Evolutionary conservation across 2,797 vertebrate species (phyloP).

Genomic region (Podarcis lilfordi): DNA sequence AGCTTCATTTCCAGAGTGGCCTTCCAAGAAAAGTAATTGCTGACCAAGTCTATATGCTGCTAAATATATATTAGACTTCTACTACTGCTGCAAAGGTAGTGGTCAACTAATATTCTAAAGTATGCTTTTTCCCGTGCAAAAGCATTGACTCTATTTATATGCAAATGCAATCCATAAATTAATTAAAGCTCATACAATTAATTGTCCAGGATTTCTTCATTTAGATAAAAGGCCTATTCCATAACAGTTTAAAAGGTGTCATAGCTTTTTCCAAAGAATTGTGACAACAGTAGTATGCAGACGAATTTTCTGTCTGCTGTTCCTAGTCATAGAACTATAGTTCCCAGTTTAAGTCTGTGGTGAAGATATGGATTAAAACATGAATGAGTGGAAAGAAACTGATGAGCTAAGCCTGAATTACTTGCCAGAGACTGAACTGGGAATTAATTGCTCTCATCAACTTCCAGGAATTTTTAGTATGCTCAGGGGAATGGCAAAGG

Average conservation of each 20-base stretch:
- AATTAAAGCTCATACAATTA: not conserved
- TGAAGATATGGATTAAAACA: not conserved
- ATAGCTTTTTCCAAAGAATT: not conserved
- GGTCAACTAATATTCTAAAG: not conserved
- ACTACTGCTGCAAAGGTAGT: not conserved
- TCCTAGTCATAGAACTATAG: not conserved
- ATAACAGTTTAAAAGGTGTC: not conserved
- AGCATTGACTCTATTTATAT: not conserved
- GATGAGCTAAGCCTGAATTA: not conserved
- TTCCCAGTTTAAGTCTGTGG: not conserved
- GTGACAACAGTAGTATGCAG: not conserved
- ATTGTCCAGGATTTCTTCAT: not conserved
- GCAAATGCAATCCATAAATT: too few relatives aligned
- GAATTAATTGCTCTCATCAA: not conserved
- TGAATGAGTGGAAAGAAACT: not conserved
- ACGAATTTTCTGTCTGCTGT: not conserved
- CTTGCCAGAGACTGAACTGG: not conserved
- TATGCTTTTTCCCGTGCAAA: not conserved
- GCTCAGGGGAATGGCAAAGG: not conserved
- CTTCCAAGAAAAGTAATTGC: not conserved
- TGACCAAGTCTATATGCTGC: too few relatives aligned
- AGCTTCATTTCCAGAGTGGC: not conserved
- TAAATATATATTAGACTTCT: not conserved
- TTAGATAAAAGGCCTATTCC: too few relatives aligned
- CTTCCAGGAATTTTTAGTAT: accelerated